Base-by-base conservation (phyloP, 2,888 invertebrate genomes). In the Troglohyphantes excavatus region DNA sequence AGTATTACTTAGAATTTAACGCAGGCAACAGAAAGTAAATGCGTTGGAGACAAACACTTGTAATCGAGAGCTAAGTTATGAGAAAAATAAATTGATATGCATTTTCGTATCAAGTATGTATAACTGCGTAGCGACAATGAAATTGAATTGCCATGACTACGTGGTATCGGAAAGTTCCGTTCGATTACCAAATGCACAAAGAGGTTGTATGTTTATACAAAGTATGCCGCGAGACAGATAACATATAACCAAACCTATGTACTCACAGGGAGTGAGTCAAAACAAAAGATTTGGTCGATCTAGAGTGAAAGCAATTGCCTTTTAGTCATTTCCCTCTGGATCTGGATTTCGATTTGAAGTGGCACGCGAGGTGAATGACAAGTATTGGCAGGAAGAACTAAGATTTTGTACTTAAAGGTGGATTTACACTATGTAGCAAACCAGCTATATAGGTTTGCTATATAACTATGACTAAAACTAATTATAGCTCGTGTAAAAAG, bases 81-180 rank as follows among this genome's bases (percentile, higher is more conserved):
- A n/a, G 33, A 75, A 43, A 9, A 43, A 21, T 27, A 46, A 61
- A 59, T n/a, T n/a, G n/a, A n/a, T n/a, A n/a, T n/a, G 53, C 70
- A 59, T 68, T 68, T 59, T 23, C 33, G 21, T 70, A 63, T 61
- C 59, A 70, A 61, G 70, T 59, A 59, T 29, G 53, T 59, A 21
- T 39, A 70, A 70, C 81, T 82, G 39, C 61, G 21, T 61, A 63
- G 33, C 39, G 39, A 81, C 72, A 83, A 63, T 81, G 83, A n/a
- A n/a, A 83, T 83, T 83, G 39, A 72, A 63, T 83, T 61, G 59
- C 81, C 81, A 82, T 82, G 81, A 9, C 70, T 82, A 82, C 81
- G 70, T n/a, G 13, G 59, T 33, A 43, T 43, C 23, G 78, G n/a
- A 39, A 65, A 65, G 43, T 63, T 13, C 6, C 39, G 7, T 43